Conservation (phyloP, 1,140 invertebrate genomes). For the Nomia melanderi region DNA sequence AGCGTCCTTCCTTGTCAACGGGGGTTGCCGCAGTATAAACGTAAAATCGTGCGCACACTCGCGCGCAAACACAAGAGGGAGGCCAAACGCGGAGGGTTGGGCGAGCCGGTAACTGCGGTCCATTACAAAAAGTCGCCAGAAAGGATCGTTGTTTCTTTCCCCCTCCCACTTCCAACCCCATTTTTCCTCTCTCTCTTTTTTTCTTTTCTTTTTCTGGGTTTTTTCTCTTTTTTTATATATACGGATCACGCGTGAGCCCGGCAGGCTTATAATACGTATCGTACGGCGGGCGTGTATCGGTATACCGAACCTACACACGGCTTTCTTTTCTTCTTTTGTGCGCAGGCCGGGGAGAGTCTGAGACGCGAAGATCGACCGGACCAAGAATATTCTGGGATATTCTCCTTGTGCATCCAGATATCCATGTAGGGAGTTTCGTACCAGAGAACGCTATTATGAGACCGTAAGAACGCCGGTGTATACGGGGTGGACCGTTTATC, state of each 20-base stretch:
- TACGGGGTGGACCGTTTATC: neutral
- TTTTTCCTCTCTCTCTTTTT: too few relatives aligned
- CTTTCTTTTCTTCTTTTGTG: slow-evolving; percentile 45
- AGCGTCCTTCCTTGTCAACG: neutral
- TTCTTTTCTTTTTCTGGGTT: too few relatives aligned
- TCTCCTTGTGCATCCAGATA: slow-evolving; percentile 36
- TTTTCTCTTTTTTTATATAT: slow-evolving; percentile 36
- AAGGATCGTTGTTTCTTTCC: slow-evolving; percentile 26
- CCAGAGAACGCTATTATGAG: slow-evolving; percentile 41
- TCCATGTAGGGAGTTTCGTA: slow-evolving; percentile 25
- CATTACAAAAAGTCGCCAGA: slow-evolving; percentile 33
- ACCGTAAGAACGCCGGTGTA: slow-evolving; percentile 26
- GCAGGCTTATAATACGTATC: neutral
- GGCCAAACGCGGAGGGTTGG: neutral
- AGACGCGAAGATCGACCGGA: slow-evolving; percentile 16
- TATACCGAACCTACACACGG: neutral
- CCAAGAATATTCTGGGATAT: slow-evolving; percentile 38
- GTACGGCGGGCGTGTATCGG: neutral
- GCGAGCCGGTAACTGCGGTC: slow-evolving; percentile 27
- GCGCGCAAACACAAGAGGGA: neutral
- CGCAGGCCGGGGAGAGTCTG: slow-evolving; percentile 1
- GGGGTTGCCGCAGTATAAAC: slow-evolving; percentile 5
- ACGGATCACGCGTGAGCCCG: slow-evolving; percentile 40
- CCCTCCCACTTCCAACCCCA: too few relatives aligned
- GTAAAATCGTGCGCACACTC: slow-evolving; percentile 1